These are phyloP conservation scores for Leiothrix lutea DNA, from an alignment of 2,113 vertebrate species.

Conservation along the genomic window DNA sequence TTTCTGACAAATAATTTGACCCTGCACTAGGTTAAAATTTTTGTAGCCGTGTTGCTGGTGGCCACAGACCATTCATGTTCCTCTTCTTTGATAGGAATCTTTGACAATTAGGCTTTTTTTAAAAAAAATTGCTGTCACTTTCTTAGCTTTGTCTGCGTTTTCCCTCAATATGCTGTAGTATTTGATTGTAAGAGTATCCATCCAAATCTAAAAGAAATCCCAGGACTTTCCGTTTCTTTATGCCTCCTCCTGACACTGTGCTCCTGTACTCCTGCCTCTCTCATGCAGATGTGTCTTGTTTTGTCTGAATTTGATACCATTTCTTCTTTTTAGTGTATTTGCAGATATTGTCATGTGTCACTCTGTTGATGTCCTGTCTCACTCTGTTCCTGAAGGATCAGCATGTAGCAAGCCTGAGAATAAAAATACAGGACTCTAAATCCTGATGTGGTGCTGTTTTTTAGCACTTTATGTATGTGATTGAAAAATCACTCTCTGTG, in stretches of 20 bases:
- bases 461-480: background rate
- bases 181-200: accelerated
- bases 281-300: background rate
- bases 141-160: background rate
- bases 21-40: background rate
- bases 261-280: background rate
- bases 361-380: background rate
- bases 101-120: background rate
- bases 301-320: background rate
- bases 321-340: background rate
- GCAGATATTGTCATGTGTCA: background rate
- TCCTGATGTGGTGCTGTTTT: background rate
- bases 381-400: background rate
- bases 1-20: background rate
- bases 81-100: background rate
- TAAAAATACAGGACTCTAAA: background rate
- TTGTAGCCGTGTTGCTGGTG: background rate
- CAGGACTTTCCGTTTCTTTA: accelerated
- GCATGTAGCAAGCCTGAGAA: background rate
- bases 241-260: background rate
- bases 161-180: background rate
- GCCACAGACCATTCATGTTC: background rate
- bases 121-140: background rate
- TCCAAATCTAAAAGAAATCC: background rate
- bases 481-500: background rate